phyloP scores from a whole-genome alignment of 2,797 vertebrate species.

The Dryobates pubescens region DNA sequence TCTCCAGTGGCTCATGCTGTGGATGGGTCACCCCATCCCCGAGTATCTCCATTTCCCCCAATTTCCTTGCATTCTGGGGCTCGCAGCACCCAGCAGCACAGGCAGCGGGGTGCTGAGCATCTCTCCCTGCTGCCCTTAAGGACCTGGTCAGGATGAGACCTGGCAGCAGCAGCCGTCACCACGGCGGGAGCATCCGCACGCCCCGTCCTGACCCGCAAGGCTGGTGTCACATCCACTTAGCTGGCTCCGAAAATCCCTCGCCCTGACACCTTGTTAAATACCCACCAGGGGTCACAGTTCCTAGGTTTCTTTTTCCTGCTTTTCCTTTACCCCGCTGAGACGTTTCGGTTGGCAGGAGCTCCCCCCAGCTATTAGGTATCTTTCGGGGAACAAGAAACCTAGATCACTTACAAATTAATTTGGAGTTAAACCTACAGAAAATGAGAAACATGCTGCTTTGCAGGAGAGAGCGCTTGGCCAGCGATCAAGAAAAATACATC shows the following conservation, averaged over 20 bases:
- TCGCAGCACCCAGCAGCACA: neutral
- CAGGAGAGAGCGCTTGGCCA: slow-evolving; percentile 66
- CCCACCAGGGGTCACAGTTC: slow-evolving; percentile 69
- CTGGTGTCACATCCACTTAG: slow-evolving; percentile 66
- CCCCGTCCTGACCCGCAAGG: neutral
- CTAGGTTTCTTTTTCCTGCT: slow-evolving; percentile 64
- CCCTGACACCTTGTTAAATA: slow-evolving; percentile 74
- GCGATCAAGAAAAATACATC: slow-evolving; percentile 71
- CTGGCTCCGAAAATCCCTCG: slow-evolving; percentile 39
- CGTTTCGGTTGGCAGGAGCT: slow-evolving; percentile 66
- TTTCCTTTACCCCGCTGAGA: slow-evolving; percentile 60
- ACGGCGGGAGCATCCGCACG: neutral
- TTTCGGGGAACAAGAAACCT: slow-evolving; percentile 67
- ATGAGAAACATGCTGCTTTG: slow-evolving; percentile 73
- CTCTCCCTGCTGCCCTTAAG: neutral
- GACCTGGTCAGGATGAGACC: neutral
- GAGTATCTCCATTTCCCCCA: neutral
- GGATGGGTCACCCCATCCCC: neutral
- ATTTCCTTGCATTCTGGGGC: neutral
- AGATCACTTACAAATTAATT: slow-evolving; percentile 75
- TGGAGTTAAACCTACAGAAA: slow-evolving; percentile 72
- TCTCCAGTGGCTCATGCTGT: neutral
- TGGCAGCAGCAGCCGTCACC: neutral
- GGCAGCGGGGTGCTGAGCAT: neutral
- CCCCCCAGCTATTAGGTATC: slow-evolving; percentile 45